phyloP scores from a whole-genome alignment of 2,888 invertebrate species.

The Hoplodrina blanda region DNA sequence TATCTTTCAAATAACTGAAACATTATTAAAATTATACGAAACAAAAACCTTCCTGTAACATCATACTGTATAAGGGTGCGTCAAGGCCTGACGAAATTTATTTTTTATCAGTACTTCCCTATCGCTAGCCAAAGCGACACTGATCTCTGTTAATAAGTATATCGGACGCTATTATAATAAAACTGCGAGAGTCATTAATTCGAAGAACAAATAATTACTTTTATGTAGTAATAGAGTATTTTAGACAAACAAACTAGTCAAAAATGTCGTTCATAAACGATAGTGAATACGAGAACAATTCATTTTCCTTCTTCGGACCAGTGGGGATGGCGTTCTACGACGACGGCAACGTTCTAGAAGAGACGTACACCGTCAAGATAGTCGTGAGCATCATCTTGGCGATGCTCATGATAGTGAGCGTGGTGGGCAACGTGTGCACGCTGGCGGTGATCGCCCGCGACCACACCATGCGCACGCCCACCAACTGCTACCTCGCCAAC shows the following conservation, averaged over 20 bases:
- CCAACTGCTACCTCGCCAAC: conserved; percentile 95
- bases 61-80: conserved; percentile 69
- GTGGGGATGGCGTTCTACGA: conserved; percentile 79
- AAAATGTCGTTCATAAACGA: conserved; percentile 61
- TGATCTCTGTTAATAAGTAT: conserved; percentile 32
- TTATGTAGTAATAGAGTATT: conserved; percentile 2
- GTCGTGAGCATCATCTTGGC: conserved; percentile 89
- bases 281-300: conserved; percentile 74
- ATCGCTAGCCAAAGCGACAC: conserved; percentile 67
- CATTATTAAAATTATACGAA: neutral
- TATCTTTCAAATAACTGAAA: neutral
- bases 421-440: conserved; percentile 94
- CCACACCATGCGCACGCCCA: conserved; percentile 95
- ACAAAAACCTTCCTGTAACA: conserved; percentile 32
- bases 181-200: conserved; percentile 11
- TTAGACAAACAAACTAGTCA: conserved; percentile 8
- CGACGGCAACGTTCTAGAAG: conserved; percentile 42
- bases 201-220: neutral
- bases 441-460: conserved; percentile 94
- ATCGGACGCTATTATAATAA: conserved; percentile 4
- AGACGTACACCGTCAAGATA: conserved; percentile 88
- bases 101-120: conserved; percentile 69
- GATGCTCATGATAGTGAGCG: conserved; percentile 92
- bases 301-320: conserved; percentile 80
- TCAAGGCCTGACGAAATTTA: conserved; percentile 63